phyloP scores from a whole-genome alignment of 2,113 vertebrate species.

The Morone chrysops region DNA sequence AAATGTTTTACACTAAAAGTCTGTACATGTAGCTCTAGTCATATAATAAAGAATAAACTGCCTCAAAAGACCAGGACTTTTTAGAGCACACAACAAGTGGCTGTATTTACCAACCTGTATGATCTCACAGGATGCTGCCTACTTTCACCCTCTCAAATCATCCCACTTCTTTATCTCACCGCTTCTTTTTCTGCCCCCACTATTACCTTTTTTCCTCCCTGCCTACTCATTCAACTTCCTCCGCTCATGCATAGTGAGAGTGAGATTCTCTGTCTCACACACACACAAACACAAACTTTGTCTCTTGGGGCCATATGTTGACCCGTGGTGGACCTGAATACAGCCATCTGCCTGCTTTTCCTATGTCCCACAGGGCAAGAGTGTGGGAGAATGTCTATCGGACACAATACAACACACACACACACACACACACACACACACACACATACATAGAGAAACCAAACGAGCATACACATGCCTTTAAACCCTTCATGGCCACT shows the following conservation, averaged over 20 bases:
- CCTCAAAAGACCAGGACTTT: neutral
- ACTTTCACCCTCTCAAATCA: conserved; percentile 36
- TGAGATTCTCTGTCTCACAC: conserved; percentile 42
- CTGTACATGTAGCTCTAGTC: too few species aligned
- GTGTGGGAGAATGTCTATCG: conserved; percentile 79
- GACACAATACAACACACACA: conserved; percentile 63
- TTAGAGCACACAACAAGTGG: neutral
- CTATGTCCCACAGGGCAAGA: conserved; percentile 72
- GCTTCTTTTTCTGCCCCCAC: conserved; percentile 13
- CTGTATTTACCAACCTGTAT: conserved; percentile 20
- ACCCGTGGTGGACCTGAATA: conserved; percentile 77
- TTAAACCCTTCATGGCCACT: conserved; percentile 70
- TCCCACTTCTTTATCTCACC: conserved; percentile 25
- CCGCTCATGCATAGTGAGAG: conserved; percentile 61
- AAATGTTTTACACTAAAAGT: too few species aligned
- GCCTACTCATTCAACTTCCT: conserved; percentile 61
- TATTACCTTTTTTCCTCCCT: conserved; percentile 37
- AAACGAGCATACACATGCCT: conserved; percentile 57
- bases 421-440: conserved; percentile 41
- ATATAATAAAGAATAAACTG: neutral
- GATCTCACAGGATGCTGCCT: conserved; percentile 29
- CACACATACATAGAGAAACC: conserved; percentile 39
- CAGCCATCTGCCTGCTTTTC: conserved; percentile 79
- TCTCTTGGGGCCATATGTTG: conserved; percentile 79
- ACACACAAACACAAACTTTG: conserved; percentile 70